Conservation (phyloP, 2,797 vertebrate species). For the Dendrocincla tyrannina region DNA sequence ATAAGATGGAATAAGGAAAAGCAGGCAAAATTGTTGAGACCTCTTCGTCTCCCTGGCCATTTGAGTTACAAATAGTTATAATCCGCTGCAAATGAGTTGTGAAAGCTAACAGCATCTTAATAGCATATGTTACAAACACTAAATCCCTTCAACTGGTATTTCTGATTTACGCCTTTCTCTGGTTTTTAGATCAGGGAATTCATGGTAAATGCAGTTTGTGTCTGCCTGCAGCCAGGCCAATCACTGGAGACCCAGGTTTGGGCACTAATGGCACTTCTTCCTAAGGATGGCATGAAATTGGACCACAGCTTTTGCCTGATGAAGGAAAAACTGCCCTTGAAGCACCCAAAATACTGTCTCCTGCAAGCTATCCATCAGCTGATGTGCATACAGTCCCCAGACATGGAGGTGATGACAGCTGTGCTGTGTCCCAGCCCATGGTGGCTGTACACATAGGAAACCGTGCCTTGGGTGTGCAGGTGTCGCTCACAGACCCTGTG, state of each 20-base stretch:
- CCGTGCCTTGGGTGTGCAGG: rapidly evolving
- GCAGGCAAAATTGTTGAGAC: slow-evolving; percentile 21
- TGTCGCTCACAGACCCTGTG: rapidly evolving
- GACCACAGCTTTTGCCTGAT: neutral
- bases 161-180: neutral
- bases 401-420: neutral
- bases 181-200: neutral
- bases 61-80: slow-evolving; percentile 34
- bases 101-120: slow-evolving; percentile 37
- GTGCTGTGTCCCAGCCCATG: rapidly evolving
- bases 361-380: neutral
- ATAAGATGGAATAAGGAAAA: slow-evolving; percentile 19
- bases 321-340: neutral
- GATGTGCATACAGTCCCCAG: rapidly evolving
- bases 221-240: neutral
- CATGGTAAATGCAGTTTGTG: neutral
- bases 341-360: neutral
- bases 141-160: slow-evolving; percentile 7
- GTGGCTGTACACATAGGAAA: neutral
- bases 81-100: slow-evolving; percentile 19
- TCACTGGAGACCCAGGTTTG: neutral
- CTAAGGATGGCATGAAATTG: neutral
- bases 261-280: neutral
- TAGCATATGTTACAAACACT: neutral
- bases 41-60: neutral